Evolutionary conservation across 2,797 vertebrate genomes (phyloP), one percentile per base, ranked within the genome.

Genomic region (Petrocephalus schoutedeni): DNA sequence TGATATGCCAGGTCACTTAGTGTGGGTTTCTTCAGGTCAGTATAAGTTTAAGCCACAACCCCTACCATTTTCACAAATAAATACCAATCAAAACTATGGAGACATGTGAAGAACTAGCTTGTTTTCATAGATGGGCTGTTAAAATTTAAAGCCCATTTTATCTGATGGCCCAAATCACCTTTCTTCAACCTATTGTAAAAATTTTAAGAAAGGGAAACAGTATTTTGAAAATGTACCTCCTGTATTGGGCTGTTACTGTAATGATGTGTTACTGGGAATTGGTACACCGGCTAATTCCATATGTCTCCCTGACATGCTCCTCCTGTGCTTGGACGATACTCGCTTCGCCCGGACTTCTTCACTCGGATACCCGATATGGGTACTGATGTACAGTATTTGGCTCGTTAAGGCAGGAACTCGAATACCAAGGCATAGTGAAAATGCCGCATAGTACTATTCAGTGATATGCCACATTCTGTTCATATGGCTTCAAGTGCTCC

Each of bases 381-480:
- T 71, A 16, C 14, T 36, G 49, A 51, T 71, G 36, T 36, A 36
- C 36, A 36, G 14, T 36, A 36, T 71, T 36, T 71, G 32, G 32
- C 32, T 36, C 67, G 28, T 71, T 71, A 71, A 71, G 67, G 67
- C 32, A 16, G 67, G 32, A 71, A 36, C 32, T 71, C 4, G 4
- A 71, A 71, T 71, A 36, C 32, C 28, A 9, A 16, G 14, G 67
- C 16, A 36, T 2, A 41, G 67, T 71, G 64, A 71, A 88, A 82
- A 67, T 87, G 71, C 89, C 83, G 85, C 67, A 90, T 80, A 59
- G 45, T 88, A 90, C 64, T 85, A 71, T 28, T 87, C 64, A 83
- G 85, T 32, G 89, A 71, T 86, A 86, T 86, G 58, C 21, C 10
- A 23, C 74, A 8, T 36, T 71, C 16, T 16, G 32, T 71, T 28